These are phyloP conservation scores for Meta bourneti DNA, from an alignment of 2,888 invertebrate genomes.

Conservation along the genomic window DNA sequence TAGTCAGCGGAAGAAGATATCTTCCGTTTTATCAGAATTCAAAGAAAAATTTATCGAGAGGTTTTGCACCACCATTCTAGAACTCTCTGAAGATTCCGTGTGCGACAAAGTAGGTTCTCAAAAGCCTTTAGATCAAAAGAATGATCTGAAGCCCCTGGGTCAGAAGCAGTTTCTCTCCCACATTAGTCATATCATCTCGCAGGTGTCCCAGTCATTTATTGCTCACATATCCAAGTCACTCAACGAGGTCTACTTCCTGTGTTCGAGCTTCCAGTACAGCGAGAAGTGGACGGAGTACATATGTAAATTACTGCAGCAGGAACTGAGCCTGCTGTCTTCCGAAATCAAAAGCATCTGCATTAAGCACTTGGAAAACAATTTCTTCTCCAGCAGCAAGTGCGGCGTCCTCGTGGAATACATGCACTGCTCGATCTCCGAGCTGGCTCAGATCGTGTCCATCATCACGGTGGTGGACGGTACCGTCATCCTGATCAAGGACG, in stretches of 20 bases:
- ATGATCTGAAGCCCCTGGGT: slow-evolving; percentile 58
- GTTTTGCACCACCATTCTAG: slow-evolving; percentile 66
- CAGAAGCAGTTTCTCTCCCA: slow-evolving; percentile 73
- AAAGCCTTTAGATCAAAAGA: slow-evolving; percentile 55
- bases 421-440: slow-evolving; percentile 71
- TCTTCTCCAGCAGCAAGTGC: slow-evolving; percentile 66
- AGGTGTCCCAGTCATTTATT: slow-evolving; percentile 69
- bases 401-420: slow-evolving; percentile 72
- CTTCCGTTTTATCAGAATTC: slow-evolving; percentile 37
- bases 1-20: slow-evolving; percentile 43
- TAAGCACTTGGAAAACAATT: slow-evolving; percentile 65
- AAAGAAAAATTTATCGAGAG: slow-evolving; percentile 70
- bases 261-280: slow-evolving; percentile 64
- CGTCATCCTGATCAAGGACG: slow-evolving; percentile 67
- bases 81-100: slow-evolving; percentile 64
- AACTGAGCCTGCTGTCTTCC: slow-evolving; percentile 59
- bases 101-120: slow-evolving; percentile 30
- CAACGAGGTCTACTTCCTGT: slow-evolving; percentile 71
- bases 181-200: slow-evolving; percentile 73
- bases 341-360: slow-evolving; percentile 72
- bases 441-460: slow-evolving; percentile 70
- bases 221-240: slow-evolving; percentile 71
- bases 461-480: slow-evolving; percentile 59
- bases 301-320: slow-evolving; percentile 68
- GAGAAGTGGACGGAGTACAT: slow-evolving; percentile 64